These are phyloP conservation scores for Cynocephalus volans DNA, from an alignment of 2,113 vertebrate genomes.

Conservation along the genomic window DNA sequence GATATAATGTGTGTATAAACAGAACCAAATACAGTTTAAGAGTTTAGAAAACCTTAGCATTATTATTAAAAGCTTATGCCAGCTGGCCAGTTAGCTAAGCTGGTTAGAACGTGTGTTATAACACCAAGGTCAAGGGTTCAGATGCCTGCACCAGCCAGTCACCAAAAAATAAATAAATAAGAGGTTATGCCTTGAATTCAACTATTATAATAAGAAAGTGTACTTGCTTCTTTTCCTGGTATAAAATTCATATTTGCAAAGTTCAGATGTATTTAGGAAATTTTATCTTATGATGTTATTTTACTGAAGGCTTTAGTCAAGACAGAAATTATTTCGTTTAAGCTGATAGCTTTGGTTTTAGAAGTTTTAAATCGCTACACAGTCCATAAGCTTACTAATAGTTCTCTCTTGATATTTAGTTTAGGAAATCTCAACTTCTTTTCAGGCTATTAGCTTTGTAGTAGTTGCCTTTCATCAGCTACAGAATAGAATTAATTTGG, in stretches of 20 bases:
- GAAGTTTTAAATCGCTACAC: slow-evolving; percentile 52
- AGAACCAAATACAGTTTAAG: background rate
- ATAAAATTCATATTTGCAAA: slow-evolving; percentile 39
- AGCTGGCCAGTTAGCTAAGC: too few species aligned
- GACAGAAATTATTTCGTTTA: slow-evolving; percentile 65
- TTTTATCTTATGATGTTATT: background rate
- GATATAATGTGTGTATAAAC: background rate
- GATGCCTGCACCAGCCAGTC: too few species aligned
- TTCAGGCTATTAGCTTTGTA: slow-evolving; percentile 55
- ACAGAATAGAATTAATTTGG: slow-evolving; percentile 64
- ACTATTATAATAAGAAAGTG: background rate
- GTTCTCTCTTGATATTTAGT: slow-evolving; percentile 64
- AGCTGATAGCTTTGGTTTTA: slow-evolving; percentile 60
- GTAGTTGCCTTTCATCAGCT: slow-evolving; percentile 55
- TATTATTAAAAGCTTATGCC: slow-evolving; percentile 31
- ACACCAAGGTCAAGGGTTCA: too few species aligned
- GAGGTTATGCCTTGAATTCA: slow-evolving; percentile 1
- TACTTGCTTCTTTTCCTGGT: background rate
- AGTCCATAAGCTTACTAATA: slow-evolving; percentile 69
- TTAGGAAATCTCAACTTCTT: slow-evolving; percentile 60
- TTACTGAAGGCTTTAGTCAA: slow-evolving; percentile 57
- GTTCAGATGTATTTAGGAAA: slow-evolving; percentile 42
- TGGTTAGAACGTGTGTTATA: too few species aligned
- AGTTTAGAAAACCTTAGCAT: slow-evolving; percentile 30
- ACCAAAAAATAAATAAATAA: too few species aligned